Evolutionary conservation across 2,113 vertebrate genomes (phyloP).

Genomic region (Rhizomys pruinosus): DNA sequence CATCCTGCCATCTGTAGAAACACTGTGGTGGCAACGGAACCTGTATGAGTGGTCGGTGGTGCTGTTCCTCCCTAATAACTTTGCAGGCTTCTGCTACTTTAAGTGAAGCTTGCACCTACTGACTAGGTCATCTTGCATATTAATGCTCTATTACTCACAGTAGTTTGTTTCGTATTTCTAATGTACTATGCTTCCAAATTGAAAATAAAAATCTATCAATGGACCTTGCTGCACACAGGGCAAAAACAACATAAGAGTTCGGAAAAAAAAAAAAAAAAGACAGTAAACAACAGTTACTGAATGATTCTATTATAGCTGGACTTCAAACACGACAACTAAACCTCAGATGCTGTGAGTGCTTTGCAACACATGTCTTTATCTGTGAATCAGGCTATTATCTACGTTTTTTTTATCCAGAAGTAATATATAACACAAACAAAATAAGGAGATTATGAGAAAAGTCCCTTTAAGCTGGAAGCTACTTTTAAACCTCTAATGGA

Average conservation of each 20-base stretch:
- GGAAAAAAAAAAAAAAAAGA: constrained; percentile 2
- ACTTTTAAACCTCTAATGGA: constrained; percentile 24
- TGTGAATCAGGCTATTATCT: constrained; percentile 7
- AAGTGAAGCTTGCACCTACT: not conserved
- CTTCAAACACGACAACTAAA: constrained; percentile 4
- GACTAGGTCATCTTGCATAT: not conserved
- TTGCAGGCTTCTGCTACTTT: not conserved
- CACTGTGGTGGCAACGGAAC: not conserved
- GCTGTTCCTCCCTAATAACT: not conserved
- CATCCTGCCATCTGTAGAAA: too few relatives aligned
- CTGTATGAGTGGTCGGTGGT: not conserved
- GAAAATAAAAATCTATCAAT: not conserved
- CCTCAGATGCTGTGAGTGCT: not conserved
- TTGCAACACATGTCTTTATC: not conserved
- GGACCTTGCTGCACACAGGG: not conserved
- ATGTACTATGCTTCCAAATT: not conserved
- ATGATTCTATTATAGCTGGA: constrained; percentile 14
- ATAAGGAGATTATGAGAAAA: constrained; percentile 1
- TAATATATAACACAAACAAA: not conserved
- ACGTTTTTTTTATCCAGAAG: not conserved
- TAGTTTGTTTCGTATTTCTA: constrained; percentile 2
- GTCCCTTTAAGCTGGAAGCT: not conserved
- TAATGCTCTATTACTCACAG: not conserved
- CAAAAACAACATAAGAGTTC: not conserved
- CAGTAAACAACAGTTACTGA: not conserved